phyloP scores from a whole-genome alignment of 2,113 vertebrate genomes.

The Pogonocichla stellata region DNA sequence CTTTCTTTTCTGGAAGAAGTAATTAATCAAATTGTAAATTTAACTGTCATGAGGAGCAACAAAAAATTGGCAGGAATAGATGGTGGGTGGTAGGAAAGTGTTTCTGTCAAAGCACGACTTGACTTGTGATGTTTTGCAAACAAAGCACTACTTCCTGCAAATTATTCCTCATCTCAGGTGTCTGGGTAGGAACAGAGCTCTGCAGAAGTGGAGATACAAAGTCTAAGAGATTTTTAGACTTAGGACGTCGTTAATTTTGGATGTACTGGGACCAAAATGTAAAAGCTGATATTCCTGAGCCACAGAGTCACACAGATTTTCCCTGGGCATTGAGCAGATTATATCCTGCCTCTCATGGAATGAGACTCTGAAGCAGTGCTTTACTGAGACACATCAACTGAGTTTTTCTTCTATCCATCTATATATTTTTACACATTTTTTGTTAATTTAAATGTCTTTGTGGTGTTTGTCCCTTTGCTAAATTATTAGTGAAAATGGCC shows the following conservation, averaged over 20 bases:
- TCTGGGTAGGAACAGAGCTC: not conserved
- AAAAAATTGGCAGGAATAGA: not conserved
- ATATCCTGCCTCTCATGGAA: not conserved
- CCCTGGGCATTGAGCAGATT: not conserved
- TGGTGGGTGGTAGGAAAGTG: not conserved
- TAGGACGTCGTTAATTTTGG: fast-evolving
- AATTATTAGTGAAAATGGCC: not conserved
- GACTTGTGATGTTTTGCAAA: not conserved
- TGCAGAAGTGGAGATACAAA: not conserved
- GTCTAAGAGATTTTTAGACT: not conserved
- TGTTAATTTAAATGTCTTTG: not conserved
- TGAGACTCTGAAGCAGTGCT: not conserved
- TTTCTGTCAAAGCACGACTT: not conserved
- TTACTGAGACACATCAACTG: not conserved
- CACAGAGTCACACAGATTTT: not conserved
- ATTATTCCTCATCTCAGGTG: not conserved
- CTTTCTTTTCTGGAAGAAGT: conserved; percentile 6
- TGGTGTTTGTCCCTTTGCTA: not conserved
- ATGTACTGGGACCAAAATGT: not conserved
- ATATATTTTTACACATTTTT: not conserved
- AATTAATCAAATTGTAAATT: conserved; percentile 32
- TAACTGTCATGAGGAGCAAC: not conserved
- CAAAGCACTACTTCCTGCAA: not conserved
- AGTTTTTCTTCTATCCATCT: not conserved
- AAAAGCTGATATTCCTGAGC: not conserved